Evolutionary conservation across 2,797 vertebrate species (phyloP), one percentile per base, ranked within the genome.

Genomic region (Gallirallus australis): DNA sequence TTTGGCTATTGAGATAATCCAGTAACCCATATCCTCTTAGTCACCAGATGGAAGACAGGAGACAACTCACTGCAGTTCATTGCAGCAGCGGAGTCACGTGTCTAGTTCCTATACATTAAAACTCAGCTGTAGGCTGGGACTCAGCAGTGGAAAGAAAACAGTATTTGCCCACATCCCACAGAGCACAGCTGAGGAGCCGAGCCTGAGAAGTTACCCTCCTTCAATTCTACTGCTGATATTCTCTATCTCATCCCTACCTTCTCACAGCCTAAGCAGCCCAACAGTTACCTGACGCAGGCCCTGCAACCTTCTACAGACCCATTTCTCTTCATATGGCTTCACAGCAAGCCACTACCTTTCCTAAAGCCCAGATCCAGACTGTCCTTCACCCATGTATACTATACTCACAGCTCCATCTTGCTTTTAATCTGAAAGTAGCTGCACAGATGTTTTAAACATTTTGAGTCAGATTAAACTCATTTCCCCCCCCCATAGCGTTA

Each of bases 151-250:
- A n/a, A 65, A 60, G 21, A 21, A 72, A 72, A 40, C 3, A 33
- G 1, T 30, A 42, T 40, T 57, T 72, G 8, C 9, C 6, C 33
- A 17, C 5, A 1, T 18, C 10, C 7, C 33, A 11, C 4, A 4
- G 14, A 76, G 63, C n/a, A 50, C 48, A 78, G 45, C 20, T 45
- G 30, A 48, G 15, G 27, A 90, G 11, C 25, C n/a, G 12, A 84
- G 39, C 28, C 61, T 30, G 12, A 47, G 19, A 24, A 15, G 7
- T 3, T 61, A 53, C 16, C 4, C 11, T 80, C 23, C 27, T 66
- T 61, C 33, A 66, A 0, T 11, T 20, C 66, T 61, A 56, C 4
- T 4, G 33, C 4, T 21, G 3, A 0, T 71, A 72, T 60, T 57
- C 45, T n/a, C 10, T 13, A 6, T 27, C 18, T 84, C 57, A 84